These are phyloP conservation scores for Latrodectus elegans DNA, from an alignment of 2,888 invertebrate species.

Conservation along the genomic window DNA sequence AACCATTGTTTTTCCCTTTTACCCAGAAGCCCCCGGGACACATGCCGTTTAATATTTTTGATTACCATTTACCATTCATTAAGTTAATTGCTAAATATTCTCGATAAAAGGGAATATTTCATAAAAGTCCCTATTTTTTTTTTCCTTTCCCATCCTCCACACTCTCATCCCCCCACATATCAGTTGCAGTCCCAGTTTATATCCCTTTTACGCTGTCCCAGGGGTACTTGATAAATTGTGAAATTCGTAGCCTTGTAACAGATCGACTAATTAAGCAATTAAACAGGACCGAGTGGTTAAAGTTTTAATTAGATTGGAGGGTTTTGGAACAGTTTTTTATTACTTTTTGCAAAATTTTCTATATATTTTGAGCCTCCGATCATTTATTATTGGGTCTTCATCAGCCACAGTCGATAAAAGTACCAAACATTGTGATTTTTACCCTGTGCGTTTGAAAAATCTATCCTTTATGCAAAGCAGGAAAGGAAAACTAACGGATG, in stretches of 20 bases:
- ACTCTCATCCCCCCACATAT: no score
- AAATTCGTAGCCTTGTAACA: slow-evolving; percentile 59
- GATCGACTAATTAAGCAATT: slow-evolving; percentile 68
- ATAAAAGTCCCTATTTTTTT: slow-evolving; percentile 60
- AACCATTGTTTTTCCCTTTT: slow-evolving; percentile 31
- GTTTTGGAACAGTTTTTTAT: slow-evolving; percentile 19
- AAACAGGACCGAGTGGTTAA: slow-evolving; percentile 67
- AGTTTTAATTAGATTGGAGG: slow-evolving; percentile 64
- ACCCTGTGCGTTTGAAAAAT: slow-evolving; percentile 17
- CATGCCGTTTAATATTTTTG: slow-evolving; percentile 54
- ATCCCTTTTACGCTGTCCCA: slow-evolving; percentile 45
- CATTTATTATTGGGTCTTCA: slow-evolving; percentile 66
- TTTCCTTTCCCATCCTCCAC: slow-evolving; percentile 4
- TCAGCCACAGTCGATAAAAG: slow-evolving; percentile 64
- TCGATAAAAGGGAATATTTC: slow-evolving; percentile 66
- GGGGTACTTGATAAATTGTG: slow-evolving; percentile 67
- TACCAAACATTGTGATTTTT: slow-evolving; percentile 25
- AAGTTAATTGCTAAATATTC: slow-evolving; percentile 68
- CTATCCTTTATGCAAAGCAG: slow-evolving; percentile 66
- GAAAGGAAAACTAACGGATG: slow-evolving; percentile 33
- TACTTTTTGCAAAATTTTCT: slow-evolving; percentile 4
- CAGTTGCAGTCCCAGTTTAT: no score
- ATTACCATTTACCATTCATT: slow-evolving; percentile 66
- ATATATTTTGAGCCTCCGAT: slow-evolving; percentile 28
- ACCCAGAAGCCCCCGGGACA: slow-evolving; percentile 21